phyloP scores from a whole-genome alignment of 2,113 vertebrate genomes.

The Rhineura floridana region DNA sequence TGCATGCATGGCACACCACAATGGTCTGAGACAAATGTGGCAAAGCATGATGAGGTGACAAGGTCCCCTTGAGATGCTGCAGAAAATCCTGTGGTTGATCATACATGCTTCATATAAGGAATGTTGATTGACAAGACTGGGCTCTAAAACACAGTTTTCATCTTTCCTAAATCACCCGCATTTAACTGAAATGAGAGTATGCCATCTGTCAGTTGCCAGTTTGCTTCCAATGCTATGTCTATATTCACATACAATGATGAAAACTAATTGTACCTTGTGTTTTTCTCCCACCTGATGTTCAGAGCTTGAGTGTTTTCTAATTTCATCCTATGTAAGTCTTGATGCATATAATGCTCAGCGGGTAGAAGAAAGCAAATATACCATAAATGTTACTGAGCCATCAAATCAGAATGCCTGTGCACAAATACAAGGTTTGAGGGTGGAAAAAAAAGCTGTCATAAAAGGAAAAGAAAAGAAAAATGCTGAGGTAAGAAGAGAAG shows the following conservation, averaged over 20 bases:
- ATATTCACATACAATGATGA: conserved; percentile 6
- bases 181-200: conserved; percentile 14
- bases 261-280: neutral
- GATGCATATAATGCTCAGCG: conserved; percentile 33
- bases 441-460: neutral
- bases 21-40: neutral
- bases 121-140: neutral
- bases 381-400: conserved; percentile 34
- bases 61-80: neutral
- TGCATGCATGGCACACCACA: neutral
- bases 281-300: neutral
- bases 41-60: neutral
- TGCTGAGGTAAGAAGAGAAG: neutral
- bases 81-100: neutral
- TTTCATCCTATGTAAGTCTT: conserved; percentile 15
- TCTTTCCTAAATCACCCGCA: neutral
- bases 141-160: neutral
- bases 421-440: conserved; percentile 25
- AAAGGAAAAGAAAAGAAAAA: neutral
- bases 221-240: neutral
- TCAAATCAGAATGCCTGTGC: neutral
- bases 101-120: neutral
- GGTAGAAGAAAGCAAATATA: neutral
- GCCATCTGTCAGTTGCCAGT: neutral
- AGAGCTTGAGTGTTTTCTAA: conserved; percentile 24